Conservation (phyloP, 2,113 vertebrate genomes). For the Cryptotis parvus region DNA sequence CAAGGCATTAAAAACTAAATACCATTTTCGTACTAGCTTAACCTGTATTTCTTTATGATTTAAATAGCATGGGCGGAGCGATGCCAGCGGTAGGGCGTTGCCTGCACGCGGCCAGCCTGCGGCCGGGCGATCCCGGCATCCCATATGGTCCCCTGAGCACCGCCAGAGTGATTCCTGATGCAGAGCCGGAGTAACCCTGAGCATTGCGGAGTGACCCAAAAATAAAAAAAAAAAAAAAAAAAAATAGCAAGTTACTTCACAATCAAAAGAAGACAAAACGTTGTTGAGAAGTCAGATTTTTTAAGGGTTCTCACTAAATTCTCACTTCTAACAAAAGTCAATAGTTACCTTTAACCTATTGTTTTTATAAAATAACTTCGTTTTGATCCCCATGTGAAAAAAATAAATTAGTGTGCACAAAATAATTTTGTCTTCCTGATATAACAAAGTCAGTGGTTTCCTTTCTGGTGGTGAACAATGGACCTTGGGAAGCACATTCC, state of each 20-base stretch:
- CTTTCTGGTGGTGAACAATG: constrained; percentile 83
- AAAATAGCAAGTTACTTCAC: too few species aligned
- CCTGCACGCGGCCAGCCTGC: too few species aligned
- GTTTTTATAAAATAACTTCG: constrained; percentile 73
- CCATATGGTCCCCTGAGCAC: too few species aligned
- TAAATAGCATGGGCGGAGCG: constrained; percentile 41
- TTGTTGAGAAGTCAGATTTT: constrained; percentile 64
- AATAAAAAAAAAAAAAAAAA: too few species aligned
- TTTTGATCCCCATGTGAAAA: constrained; percentile 77
- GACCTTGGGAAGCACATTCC: constrained; percentile 83
- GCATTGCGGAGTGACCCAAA: too few species aligned
- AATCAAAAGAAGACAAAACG: too few species aligned
- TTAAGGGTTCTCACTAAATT: constrained; percentile 72
- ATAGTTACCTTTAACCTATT: constrained; percentile 58
- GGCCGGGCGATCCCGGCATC: too few species aligned
- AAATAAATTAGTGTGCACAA: constrained; percentile 60
- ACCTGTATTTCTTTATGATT: constrained; percentile 25
- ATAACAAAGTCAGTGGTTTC: constrained; percentile 81
- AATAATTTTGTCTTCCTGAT: constrained; percentile 76
- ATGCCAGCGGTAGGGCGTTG: too few species aligned
- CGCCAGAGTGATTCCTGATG: too few species aligned
- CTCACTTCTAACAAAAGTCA: constrained; percentile 69
- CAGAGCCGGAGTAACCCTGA: too few species aligned
- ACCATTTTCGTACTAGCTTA: neutral
- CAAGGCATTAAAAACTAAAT: constrained; percentile 37